Evolutionary conservation across 2,888 invertebrate genomes (phyloP).

Genomic region (Steromphala cineraria): DNA sequence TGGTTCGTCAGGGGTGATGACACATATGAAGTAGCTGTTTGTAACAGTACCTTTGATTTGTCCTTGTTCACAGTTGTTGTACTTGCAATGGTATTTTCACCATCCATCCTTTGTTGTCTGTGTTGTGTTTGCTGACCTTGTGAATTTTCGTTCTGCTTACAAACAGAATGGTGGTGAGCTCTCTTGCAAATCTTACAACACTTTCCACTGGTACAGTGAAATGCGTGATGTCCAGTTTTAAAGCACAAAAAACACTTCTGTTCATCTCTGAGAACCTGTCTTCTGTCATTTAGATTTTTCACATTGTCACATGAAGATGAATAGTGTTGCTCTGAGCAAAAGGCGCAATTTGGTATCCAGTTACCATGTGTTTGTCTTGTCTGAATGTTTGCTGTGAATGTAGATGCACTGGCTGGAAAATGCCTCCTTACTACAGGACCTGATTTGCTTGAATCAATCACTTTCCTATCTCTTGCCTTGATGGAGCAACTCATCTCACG

Average conservation of each 20-base stretch:
- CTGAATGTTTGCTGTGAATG: not conserved
- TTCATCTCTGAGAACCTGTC: not conserved
- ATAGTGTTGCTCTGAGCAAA: not conserved
- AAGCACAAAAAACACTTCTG: not conserved
- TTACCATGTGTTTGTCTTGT: not conserved
- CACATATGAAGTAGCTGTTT: not conserved
- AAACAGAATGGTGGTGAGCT: not conserved
- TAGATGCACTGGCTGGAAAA: not conserved
- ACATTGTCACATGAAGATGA: conserved; percentile 15
- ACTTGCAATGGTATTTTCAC: not conserved
- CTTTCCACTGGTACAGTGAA: not conserved
- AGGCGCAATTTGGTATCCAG: not conserved
- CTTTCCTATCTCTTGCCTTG: too few species aligned
- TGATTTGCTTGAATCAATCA: not conserved
- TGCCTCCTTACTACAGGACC: too few species aligned
- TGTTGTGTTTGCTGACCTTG: not conserved
- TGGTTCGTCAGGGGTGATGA: not conserved
- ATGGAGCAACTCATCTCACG: not conserved
- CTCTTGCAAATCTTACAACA: not conserved
- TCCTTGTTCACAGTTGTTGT: not conserved
- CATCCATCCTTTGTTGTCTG: not conserved
- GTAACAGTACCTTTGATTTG: not conserved
- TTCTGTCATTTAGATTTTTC: not conserved
- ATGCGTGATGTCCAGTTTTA: not conserved
- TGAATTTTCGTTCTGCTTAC: not conserved